These are phyloP conservation scores for Diaperis boleti DNA, from an alignment of 2,888 invertebrate genomes.

Conservation along the genomic window DNA sequence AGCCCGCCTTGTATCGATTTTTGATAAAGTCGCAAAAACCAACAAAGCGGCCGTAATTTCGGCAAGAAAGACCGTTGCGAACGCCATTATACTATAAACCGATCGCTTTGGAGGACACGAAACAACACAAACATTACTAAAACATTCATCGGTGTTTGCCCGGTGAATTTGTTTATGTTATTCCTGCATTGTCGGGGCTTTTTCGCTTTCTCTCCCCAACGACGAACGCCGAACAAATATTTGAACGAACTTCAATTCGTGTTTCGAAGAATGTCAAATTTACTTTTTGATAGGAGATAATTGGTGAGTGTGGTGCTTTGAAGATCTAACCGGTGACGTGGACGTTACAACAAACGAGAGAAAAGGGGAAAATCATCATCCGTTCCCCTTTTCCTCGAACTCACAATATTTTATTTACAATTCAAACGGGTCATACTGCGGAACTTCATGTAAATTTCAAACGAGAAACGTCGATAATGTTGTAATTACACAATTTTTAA, in stretches of 20 bases:
- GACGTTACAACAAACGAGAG: slow-evolving; percentile 16
- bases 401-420: slow-evolving; percentile 29
- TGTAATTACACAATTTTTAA: slow-evolving; percentile 20
- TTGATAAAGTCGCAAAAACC: too few species aligned
- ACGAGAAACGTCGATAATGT: slow-evolving; percentile 21
- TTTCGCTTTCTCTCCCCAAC: slow-evolving; percentile 8
- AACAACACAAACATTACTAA: slow-evolving; percentile 3
- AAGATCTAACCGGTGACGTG: slow-evolving; percentile 21
- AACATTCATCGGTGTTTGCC: neutral
- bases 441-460: slow-evolving; percentile 26
- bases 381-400: slow-evolving; percentile 29
- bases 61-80: too few species aligned
- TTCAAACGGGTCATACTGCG: slow-evolving; percentile 24
- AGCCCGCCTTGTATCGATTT: too few species aligned
- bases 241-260: slow-evolving; percentile 31
- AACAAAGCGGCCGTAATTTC: too few species aligned
- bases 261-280: slow-evolving; percentile 32
- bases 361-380: slow-evolving; percentile 20
- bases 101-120: too few species aligned
- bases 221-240: slow-evolving; percentile 20
- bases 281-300: slow-evolving; percentile 34
- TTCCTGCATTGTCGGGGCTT: slow-evolving; percentile 1
- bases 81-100: too few species aligned
- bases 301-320: slow-evolving; percentile 12
- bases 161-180: slow-evolving; percentile 7